A percentile compares a stretch with the other conserved stretches of the same genome.
phyloP scores from a whole-genome alignment of 2,888 invertebrate genomes.

The Aphrophora alni region DNA sequence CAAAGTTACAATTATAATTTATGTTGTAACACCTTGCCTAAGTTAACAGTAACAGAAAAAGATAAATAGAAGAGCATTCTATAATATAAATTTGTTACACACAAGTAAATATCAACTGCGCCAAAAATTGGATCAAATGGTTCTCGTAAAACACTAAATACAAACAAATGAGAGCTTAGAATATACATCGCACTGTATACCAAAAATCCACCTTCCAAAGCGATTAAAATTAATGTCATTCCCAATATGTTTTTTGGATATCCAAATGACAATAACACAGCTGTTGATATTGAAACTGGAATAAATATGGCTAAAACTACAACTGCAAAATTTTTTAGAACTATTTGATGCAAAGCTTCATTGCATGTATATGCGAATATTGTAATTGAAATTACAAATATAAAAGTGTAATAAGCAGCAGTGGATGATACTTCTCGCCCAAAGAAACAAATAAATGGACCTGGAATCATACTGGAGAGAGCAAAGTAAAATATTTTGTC shows the following conservation, averaged over 20 bases:
- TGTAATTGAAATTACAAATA: not conserved
- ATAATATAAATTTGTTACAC: not conserved
- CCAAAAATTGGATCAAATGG: not conserved
- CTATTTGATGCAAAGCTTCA: not conserved
- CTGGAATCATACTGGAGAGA: not conserved
- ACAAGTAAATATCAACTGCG: not conserved
- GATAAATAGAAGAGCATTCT: not conserved
- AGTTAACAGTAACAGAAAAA: not conserved
- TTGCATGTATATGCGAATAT: not conserved
- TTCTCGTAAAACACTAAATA: not conserved
- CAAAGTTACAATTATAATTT: too few species aligned
- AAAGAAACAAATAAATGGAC: not conserved
- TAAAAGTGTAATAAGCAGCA: not conserved
- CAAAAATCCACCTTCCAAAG: not conserved
- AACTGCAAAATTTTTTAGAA: not conserved
- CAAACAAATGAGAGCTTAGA: not conserved
- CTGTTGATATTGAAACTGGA: not conserved
- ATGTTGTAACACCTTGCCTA: too few species aligned
- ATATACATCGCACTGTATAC: not conserved
- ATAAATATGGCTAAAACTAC: not conserved
- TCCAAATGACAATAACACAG: not conserved
- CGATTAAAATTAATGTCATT: not conserved
- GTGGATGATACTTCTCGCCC: not conserved
- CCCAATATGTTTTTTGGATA: not conserved
- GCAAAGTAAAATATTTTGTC: not conserved